Evolutionary conservation across 2,797 vertebrate species (phyloP).

Genomic region (Sparidentex hasta): DNA sequence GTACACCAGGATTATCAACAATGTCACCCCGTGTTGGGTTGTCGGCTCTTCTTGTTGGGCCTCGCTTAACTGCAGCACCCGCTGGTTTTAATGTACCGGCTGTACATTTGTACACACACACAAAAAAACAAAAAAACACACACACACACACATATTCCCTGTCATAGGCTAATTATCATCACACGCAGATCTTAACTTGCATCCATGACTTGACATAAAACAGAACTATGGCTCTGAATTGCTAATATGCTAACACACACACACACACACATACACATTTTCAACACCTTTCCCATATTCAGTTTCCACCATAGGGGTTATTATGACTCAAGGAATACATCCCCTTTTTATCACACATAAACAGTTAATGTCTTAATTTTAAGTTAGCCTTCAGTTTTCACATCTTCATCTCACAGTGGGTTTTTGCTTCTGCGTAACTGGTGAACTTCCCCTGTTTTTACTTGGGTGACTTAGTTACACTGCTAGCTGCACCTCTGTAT

Average conservation of each 20-base stretch:
- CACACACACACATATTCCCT: conserved; percentile 27
- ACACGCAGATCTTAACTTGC: conserved; percentile 44
- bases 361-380: conserved; percentile 75
- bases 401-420: conserved; percentile 65
- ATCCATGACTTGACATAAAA: conserved; percentile 38
- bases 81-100: conserved; percentile 68
- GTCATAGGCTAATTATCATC: conserved; percentile 44
- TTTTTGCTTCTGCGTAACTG: conserved; percentile 67
- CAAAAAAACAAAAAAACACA: background rate
- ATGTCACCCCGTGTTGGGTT: conserved; percentile 43
- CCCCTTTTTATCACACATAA: conserved; percentile 52
- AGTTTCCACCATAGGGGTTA: conserved; percentile 45
- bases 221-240: conserved; percentile 47
- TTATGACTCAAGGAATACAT: conserved; percentile 48
- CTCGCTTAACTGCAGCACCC: conserved; percentile 74
- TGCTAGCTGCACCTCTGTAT: conserved; percentile 61
- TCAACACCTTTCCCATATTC: conserved; percentile 33
- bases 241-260: conserved; percentile 53
- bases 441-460: conserved; percentile 50
- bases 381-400: conserved; percentile 63
- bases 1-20: conserved; percentile 74
- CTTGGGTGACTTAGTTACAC: conserved; percentile 62
- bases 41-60: conserved; percentile 58
- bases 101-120: conserved; percentile 40
- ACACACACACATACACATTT: conserved; percentile 16